Percentiles rank a stretch among this genome's conserved stretches.
Evolutionary conservation across 2,797 vertebrate species (phyloP).

Genomic region (Danio tinwini): DNA sequence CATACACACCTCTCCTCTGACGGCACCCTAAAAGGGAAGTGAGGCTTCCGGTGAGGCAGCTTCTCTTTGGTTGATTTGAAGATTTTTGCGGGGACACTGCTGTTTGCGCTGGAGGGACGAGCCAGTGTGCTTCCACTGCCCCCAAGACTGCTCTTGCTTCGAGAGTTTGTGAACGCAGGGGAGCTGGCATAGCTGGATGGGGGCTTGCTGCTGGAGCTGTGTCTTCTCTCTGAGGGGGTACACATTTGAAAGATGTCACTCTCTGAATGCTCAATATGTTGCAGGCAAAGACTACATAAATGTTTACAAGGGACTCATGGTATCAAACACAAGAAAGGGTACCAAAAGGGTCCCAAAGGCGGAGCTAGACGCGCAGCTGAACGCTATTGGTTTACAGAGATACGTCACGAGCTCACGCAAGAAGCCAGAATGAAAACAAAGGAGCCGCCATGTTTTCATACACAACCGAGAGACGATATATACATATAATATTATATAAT

Average conservation of each 20-base stretch:
- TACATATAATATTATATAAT: too few species aligned
- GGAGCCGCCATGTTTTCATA: too few species aligned
- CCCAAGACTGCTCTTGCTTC: slow-evolving; percentile 76
- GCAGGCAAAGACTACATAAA: background rate
- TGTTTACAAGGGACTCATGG: background rate
- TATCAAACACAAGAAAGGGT: too few species aligned
- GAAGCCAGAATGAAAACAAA: too few species aligned
- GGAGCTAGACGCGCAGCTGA: too few species aligned
- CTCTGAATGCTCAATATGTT: background rate
- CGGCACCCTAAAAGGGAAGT: slow-evolving; percentile 85
- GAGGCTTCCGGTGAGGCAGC: slow-evolving; percentile 89
- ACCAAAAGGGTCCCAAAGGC: too few species aligned
- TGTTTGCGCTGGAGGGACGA: slow-evolving; percentile 82
- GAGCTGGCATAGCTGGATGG: slow-evolving; percentile 74
- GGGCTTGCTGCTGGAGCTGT: slow-evolving; percentile 90
- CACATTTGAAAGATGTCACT: background rate
- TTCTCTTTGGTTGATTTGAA: slow-evolving; percentile 98
- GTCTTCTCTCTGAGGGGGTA: slow-evolving; percentile 92
- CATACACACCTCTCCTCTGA: slow-evolving; percentile 79
- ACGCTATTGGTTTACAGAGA: too few species aligned
- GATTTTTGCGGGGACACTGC: slow-evolving; percentile 86
- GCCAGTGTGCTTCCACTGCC: slow-evolving; percentile 74
- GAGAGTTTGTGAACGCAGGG: slow-evolving; percentile 82
- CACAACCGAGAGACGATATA: too few species aligned
- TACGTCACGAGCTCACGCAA: too few species aligned